Percentiles rank a stretch among this genome's conserved stretches.
phyloP scores from a whole-genome alignment of 2,797 vertebrate species.

The Hypotaenidia okinawae region DNA sequence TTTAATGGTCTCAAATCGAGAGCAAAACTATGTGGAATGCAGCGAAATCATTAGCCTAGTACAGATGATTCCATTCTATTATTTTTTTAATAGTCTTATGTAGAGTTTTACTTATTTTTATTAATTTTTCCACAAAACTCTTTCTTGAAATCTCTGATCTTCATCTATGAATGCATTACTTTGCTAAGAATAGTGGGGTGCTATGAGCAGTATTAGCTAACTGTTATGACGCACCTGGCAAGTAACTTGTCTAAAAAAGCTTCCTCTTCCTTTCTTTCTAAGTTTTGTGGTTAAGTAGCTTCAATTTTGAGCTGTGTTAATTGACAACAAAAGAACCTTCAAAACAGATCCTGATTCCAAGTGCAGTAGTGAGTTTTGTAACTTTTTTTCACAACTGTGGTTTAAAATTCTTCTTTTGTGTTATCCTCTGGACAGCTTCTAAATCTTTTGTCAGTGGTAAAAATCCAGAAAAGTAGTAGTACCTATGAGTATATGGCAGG shows the following conservation, averaged over 20 bases:
- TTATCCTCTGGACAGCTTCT: neutral
- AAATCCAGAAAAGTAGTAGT: neutral
- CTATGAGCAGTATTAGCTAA: neutral
- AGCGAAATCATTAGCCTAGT: neutral
- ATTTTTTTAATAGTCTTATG: neutral
- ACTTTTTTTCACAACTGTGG: neutral
- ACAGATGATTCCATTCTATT: neutral
- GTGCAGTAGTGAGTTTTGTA: neutral
- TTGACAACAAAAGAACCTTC: neutral
- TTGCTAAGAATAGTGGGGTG: neutral
- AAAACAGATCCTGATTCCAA: neutral
- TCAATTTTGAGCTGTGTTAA: neutral
- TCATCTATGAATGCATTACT: neutral
- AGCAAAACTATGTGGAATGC: neutral
- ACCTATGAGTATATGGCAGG: neutral
- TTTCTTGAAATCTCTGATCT: neutral
- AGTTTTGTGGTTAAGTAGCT: neutral
- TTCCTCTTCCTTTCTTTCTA: neutral
- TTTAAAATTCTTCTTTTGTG: neutral
- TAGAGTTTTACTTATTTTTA: neutral
- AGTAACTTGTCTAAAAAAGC: neutral
- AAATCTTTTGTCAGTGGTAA: neutral
- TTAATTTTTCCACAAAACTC: neutral
- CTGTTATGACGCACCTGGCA: neutral
- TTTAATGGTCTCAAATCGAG: neutral